Evolutionary conservation across 2,113 vertebrate species (phyloP).

Genomic region (Colius striatus): DNA sequence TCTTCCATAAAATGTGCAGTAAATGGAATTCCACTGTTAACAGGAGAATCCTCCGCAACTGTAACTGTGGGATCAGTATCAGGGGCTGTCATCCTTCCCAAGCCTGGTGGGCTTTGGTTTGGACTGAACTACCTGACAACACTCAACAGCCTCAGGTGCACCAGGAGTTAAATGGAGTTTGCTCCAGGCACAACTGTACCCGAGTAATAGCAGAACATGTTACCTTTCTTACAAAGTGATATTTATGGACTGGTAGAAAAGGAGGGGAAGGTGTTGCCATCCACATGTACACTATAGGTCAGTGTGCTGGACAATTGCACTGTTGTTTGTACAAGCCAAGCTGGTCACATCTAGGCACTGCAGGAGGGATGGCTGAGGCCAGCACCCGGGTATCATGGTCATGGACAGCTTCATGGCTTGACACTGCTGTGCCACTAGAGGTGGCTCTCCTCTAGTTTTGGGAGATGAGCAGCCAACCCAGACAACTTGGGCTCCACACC

Average conservation of each 20-base stretch:
- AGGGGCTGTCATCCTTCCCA: neutral
- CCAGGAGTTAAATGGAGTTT: neutral
- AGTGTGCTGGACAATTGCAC: neutral
- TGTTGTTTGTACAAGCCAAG: neutral
- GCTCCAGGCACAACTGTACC: neutral
- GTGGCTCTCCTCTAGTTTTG: neutral
- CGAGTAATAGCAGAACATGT: neutral
- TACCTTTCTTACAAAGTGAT: neutral
- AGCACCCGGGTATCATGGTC: accelerated
- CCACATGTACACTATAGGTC: accelerated
- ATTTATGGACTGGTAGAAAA: neutral
- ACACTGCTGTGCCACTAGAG: accelerated
- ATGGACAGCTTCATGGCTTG: neutral
- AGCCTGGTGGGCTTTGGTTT: neutral
- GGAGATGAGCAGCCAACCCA: neutral
- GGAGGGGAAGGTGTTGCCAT: neutral
- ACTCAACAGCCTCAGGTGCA: neutral
- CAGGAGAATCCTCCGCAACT: neutral
- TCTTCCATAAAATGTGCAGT: neutral
- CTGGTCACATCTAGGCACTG: neutral
- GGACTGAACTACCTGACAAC: neutral
- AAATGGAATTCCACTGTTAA: neutral
- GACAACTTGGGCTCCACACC: too few relatives aligned
- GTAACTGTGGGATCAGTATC: neutral
- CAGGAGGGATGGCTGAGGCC: neutral